Evolutionary conservation across 2,113 vertebrate genomes (phyloP).

Genomic region (Dasyprocta punctata): DNA sequence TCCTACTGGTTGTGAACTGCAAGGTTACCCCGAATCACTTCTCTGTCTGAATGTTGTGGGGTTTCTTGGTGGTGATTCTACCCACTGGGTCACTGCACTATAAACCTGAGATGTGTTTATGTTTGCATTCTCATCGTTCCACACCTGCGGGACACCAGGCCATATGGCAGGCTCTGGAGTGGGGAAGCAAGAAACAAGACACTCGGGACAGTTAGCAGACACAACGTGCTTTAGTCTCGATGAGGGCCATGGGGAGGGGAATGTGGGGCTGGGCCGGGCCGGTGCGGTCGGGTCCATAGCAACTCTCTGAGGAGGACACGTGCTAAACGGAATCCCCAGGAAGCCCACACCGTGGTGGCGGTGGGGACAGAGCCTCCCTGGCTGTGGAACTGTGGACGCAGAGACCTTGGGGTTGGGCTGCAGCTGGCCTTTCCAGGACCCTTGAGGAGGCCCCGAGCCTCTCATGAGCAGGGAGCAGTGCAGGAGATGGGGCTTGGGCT

Average conservation of each 20-base stretch:
- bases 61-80: neutral
- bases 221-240: neutral
- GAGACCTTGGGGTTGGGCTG: neutral
- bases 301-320: neutral
- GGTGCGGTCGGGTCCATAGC: neutral
- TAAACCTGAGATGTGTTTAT: neutral
- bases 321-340: neutral
- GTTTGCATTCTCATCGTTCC: neutral
- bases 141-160: neutral
- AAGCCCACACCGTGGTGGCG: neutral
- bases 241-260: neutral
- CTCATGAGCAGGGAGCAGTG: neutral
- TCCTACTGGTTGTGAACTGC: neutral
- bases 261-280: neutral
- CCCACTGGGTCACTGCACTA: neutral
- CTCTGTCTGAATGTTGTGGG: neutral
- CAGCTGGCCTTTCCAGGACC: constrained; percentile 28
- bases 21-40: neutral
- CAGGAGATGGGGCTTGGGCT: neutral
- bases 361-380: neutral
- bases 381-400: neutral
- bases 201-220: neutral
- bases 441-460: neutral
- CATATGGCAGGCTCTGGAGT: neutral
- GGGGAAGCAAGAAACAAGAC: neutral